Conservation (phyloP, 2,797 vertebrate species). For the Microctenopoma steveboyesi region DNA sequence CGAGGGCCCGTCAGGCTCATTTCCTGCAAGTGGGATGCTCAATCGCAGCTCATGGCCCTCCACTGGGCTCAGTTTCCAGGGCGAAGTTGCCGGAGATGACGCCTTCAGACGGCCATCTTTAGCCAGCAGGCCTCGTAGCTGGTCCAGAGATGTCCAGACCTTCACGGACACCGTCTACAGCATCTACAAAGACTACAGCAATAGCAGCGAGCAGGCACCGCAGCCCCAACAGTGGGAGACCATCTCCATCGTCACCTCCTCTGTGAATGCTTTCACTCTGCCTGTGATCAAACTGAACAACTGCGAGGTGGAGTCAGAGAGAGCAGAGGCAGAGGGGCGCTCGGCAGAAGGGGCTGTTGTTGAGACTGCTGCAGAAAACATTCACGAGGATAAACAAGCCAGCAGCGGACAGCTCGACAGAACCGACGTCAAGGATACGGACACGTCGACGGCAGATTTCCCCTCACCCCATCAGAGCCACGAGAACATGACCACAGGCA, state of each 20-base stretch:
- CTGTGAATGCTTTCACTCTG: constrained; percentile 91
- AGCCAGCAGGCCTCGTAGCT: constrained; percentile 75
- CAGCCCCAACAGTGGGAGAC: constrained; percentile 83
- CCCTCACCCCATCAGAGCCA: constrained; percentile 48
- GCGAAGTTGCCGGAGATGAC: constrained; percentile 64
- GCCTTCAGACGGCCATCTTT: constrained; percentile 72
- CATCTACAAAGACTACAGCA: constrained; percentile 89
- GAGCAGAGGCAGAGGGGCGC: constrained; percentile 41
- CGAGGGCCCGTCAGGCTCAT: constrained; percentile 80
- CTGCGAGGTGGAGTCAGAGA: constrained; percentile 80
- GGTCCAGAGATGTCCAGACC: constrained; percentile 82
- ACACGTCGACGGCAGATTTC: constrained; percentile 31
- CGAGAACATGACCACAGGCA: constrained; percentile 33
- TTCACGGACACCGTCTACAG: constrained; percentile 93
- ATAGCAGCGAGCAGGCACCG: constrained; percentile 71
- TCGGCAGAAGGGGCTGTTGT: constrained; percentile 55
- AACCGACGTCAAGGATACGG: constrained; percentile 54
- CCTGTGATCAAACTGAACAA: constrained; percentile 90
- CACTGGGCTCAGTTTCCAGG: constrained; percentile 70
- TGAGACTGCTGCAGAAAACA: constrained; percentile 52
- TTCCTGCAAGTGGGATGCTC: constrained; percentile 78
- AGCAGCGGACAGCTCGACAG: constrained; percentile 41
- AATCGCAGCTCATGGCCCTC: constrained; percentile 89
- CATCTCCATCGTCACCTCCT: constrained; percentile 91
- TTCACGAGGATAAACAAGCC: constrained; percentile 38